A percentile compares a stretch with the other conserved stretches of the same genome.
phyloP scores from a whole-genome alignment of 2,797 vertebrate species.

The Notolepis coatsorum region DNA sequence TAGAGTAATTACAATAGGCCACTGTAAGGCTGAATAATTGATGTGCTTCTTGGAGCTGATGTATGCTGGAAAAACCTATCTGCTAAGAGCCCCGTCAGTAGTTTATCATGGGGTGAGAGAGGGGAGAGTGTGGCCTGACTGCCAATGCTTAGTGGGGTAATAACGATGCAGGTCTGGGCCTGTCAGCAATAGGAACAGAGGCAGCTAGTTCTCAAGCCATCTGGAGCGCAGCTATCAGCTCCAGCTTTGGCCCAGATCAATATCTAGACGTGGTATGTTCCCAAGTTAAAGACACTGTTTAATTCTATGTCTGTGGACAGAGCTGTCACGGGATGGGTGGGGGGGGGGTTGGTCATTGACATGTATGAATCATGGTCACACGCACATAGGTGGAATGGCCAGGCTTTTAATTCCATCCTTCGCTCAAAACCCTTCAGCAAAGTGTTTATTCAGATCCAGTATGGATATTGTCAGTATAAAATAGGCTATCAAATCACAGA shows the following conservation, averaged over 20 bases:
- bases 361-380: too few relatives aligned
- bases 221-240: conserved; percentile 64
- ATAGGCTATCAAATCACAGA: neutral
- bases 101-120: conserved; percentile 75
- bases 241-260: conserved; percentile 56
- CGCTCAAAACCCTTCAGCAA: too few relatives aligned
- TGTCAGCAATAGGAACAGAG: conserved; percentile 64
- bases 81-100: conserved; percentile 71
- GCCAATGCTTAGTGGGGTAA: conserved; percentile 73
- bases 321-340: neutral
- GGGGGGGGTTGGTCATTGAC: neutral
- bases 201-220: conserved; percentile 60
- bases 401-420: too few relatives aligned
- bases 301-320: conserved; percentile 37
- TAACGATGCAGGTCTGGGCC: conserved; percentile 71
- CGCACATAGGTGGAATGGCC: too few relatives aligned
- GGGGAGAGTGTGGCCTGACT: conserved; percentile 63
- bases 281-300: conserved; percentile 48
- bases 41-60: conserved; percentile 79
- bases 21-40: conserved; percentile 80
- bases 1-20: conserved; percentile 83
- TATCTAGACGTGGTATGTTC: conserved; percentile 63
- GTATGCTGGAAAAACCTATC: conserved; percentile 76
- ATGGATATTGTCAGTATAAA: neutral
- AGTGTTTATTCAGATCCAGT: too few relatives aligned